Percentiles rank a stretch among this genome's conserved stretches.
phyloP scores from a whole-genome alignment of 2,113 vertebrate genomes.

The Ceyx cyanopectus region DNA sequence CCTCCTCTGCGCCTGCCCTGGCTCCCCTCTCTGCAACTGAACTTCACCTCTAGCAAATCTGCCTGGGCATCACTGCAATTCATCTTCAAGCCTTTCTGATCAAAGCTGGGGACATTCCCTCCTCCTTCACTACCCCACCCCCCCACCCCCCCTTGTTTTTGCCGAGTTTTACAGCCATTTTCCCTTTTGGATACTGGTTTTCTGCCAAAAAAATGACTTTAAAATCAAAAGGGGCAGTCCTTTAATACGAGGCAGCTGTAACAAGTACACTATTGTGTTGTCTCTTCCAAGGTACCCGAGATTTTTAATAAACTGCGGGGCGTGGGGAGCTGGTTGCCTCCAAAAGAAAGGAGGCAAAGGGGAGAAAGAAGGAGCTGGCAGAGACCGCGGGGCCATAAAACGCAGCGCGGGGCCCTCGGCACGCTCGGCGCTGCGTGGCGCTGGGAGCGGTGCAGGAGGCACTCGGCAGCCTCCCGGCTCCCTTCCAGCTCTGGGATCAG shows the following conservation, averaged over 20 bases:
- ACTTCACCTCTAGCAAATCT: slow-evolving; percentile 44
- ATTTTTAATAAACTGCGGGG: slow-evolving; percentile 32
- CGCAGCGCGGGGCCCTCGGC: neutral
- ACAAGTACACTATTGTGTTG: slow-evolving; percentile 70
- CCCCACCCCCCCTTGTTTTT: neutral
- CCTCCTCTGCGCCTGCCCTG: neutral
- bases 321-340: neutral
- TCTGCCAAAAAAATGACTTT: slow-evolving; percentile 67
- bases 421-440: neutral
- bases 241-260: slow-evolving; percentile 64
- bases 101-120: slow-evolving; percentile 39
- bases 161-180: slow-evolving; percentile 27
- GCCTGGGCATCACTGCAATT: slow-evolving; percentile 49
- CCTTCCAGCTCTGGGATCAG: slow-evolving; percentile 32
- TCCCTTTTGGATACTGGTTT: slow-evolving; percentile 53
- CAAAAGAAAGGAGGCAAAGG: neutral
- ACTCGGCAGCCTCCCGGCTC: neutral
- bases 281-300: slow-evolving; percentile 32
- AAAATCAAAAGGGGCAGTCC: slow-evolving; percentile 70
- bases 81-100: slow-evolving; percentile 69
- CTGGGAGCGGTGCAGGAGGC: neutral
- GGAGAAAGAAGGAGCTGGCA: neutral
- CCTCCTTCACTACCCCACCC: neutral
- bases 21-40: slow-evolving; percentile 33
- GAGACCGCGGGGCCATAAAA: neutral